These are phyloP conservation scores for Chydorus sphaericus DNA, from an alignment of 2,888 invertebrate genomes.

Conservation along the genomic window DNA sequence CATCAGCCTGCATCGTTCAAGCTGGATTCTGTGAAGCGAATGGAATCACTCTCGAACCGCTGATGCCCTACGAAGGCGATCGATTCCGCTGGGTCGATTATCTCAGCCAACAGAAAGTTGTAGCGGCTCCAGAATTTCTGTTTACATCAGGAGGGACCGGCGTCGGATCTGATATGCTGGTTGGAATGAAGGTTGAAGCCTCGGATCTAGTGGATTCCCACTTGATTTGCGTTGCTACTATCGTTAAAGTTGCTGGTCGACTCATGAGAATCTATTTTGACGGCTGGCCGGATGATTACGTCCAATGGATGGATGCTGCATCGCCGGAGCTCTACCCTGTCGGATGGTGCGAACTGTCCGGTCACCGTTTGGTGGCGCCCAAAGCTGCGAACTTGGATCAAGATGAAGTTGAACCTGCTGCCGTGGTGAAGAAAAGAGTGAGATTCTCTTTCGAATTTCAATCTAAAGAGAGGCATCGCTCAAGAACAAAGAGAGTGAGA, in stretches of 20 bases:
- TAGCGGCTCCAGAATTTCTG: conserved; percentile 56
- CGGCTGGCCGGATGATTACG: conserved; percentile 94
- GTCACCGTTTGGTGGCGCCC: conserved; percentile 77
- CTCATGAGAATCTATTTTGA: conserved; percentile 86
- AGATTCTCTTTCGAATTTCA: too few species aligned
- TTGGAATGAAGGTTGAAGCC: conserved; percentile 83
- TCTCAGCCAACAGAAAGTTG: conserved; percentile 43
- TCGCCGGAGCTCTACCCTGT: conserved; percentile 93
- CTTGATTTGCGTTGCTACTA: conserved; percentile 87
- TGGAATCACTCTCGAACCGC: conserved; percentile 69
- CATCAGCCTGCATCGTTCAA: conserved; percentile 89
- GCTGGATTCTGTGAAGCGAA: conserved; percentile 82
- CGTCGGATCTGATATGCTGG: conserved; percentile 1
- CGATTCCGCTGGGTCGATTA: conserved; percentile 65
- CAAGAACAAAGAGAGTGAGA: too few species aligned
- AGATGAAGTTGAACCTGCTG: too few species aligned
- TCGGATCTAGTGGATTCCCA: conserved; percentile 95
- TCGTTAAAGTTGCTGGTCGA: conserved; percentile 77
- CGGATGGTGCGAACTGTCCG: conserved; percentile 92
- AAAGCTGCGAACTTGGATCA: too few species aligned
- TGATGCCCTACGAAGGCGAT: conserved; percentile 53
- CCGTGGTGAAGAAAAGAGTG: too few species aligned
- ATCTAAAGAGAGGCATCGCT: too few species aligned
- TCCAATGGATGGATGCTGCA: conserved; percentile 95
- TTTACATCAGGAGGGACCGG: too few species aligned